Base-by-base conservation (phyloP, 2,113 vertebrate species). In the Hepsetus odoe region DNA sequence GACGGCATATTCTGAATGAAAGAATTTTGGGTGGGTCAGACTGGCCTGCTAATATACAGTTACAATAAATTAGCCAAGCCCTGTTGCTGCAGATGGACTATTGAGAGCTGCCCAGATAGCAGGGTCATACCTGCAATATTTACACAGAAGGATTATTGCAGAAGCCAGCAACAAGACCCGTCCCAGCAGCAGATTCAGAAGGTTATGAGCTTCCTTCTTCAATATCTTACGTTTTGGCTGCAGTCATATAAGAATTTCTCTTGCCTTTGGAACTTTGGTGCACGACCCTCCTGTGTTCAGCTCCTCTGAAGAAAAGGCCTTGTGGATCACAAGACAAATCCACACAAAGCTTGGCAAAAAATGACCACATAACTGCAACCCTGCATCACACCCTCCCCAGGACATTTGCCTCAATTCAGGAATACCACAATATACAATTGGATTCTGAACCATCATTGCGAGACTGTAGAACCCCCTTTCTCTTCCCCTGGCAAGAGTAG, bases 91-190 rank as follows among this genome's bases (percentile, higher is more conserved):
- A 77, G 79, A 74, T 70, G 14, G 82, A 83, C 80, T 80, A 64
- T 58, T 65, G 80, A 82, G 82, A 83, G 76, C 81, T 61, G 74
- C 70, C 78, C 42, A 56, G 51, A 26, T 28, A 67, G 65, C 62
- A 77, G 81, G 53, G 4, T 74, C 61, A 78, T 44, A 55, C 73
- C 76, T 67, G 16, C 32, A 67, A 56, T 88, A 86, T 88, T 86
- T 88, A 89, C 88, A 89, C 51, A 12, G 18, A 72, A 71, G 61
- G 49, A 72, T 85, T 79, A 85, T 80, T 79, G 79, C 82, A 68
- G 72, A 79, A 83, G 80, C 80, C 70, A 68, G 70, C 73, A 4
- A 24, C 56, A 74, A 79, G 80, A 55, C 78, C 80, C 82, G 81
- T 80, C 78, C 76, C 67, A 71, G 64, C 78, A 59, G 84, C 65